Base-by-base conservation (phyloP, 2,797 vertebrate genomes). In the Alca torda region DNA sequence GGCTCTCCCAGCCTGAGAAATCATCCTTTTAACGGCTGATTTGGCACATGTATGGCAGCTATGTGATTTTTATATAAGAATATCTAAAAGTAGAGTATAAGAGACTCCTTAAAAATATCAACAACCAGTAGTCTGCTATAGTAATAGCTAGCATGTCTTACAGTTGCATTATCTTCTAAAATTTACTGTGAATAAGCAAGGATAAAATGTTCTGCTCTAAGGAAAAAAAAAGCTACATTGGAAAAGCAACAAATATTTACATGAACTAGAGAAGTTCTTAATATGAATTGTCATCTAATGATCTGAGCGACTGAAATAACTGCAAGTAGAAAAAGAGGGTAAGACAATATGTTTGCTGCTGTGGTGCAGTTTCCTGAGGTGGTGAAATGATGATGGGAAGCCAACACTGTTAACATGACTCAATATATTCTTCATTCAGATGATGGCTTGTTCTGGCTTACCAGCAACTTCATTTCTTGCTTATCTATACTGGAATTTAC, bases 401-500 rank as follows among this genome's bases (percentile, higher is more conserved):
- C 88, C 76, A 31, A 2, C 12, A 15, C 41, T 28, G 21, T 30
- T 28, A 39, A 37, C 13, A 13, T 0, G 2, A 43, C 37, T 41
- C 63, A 21, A 33, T 30, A 28, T 8, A 24, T 59, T 41, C 81
- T 73, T 97, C 94, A 95, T 87, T 98, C 98, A 14, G 97, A 96
- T 10, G 78, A 68, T 0, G 97, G 98, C 96, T 98, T 98, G 48
- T 93, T 95, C 56, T 97, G 93, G 63, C 65, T 85, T 26, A 94
- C 94, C 69, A 97, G 72, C 33, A 97, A 18, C 96, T 98, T 99
- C 84, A 97, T 72, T 19, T 92, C 96, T 86, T 89, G 90, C 97
- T 97, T 97, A 88, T 98, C 97, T 56, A 98, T 90, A 95, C 98
- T 98, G 95, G 98, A 98, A 53, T 98, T 98, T 45, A 60, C 72